phyloP scores from a whole-genome alignment of 2,888 invertebrate species.

The Selenia dentaria region DNA sequence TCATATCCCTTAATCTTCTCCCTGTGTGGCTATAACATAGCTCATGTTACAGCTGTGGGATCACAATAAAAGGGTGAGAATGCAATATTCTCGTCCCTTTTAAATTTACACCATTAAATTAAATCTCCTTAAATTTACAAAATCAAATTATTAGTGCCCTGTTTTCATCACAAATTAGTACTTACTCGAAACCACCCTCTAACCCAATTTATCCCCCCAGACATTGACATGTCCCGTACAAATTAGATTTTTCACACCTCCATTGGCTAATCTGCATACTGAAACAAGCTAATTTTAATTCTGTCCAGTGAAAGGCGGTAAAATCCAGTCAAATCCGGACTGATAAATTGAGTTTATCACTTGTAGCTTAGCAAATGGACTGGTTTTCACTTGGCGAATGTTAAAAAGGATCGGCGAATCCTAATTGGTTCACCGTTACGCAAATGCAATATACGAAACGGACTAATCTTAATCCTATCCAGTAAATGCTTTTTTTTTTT shows the following conservation, averaged over 20 bases:
- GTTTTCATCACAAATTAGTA: constrained; percentile 18
- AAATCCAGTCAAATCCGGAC: constrained; percentile 23
- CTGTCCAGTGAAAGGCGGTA: constrained; percentile 29
- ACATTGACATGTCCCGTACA: constrained; percentile 47
- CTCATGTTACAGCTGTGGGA: too few relatives aligned
- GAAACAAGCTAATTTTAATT: constrained; percentile 49
- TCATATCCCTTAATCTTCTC: too few relatives aligned
- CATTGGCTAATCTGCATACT: constrained; percentile 46
- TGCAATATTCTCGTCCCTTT: too few relatives aligned
- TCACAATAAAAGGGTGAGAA: too few relatives aligned
- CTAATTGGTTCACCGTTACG: too few relatives aligned
- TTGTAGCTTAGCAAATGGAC: constrained; percentile 37
- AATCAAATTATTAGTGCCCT: constrained; percentile 14
- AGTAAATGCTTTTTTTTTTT: too few relatives aligned
- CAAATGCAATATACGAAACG: too few relatives aligned
- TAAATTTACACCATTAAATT: constrained; percentile 5
- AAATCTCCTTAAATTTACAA: constrained; percentile 9
- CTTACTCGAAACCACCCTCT: constrained; percentile 32
- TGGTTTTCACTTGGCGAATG: background rate
- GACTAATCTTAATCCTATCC: too few relatives aligned
- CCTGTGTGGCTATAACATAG: too few relatives aligned
- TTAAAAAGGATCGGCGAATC: too few relatives aligned
- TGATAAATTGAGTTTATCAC: constrained; percentile 31
- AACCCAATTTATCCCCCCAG: constrained; percentile 45
- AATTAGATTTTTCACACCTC: constrained; percentile 57